These are phyloP conservation scores for Papilio dardanus DNA, from an alignment of 1,140 invertebrate species.

Conservation along the genomic window DNA sequence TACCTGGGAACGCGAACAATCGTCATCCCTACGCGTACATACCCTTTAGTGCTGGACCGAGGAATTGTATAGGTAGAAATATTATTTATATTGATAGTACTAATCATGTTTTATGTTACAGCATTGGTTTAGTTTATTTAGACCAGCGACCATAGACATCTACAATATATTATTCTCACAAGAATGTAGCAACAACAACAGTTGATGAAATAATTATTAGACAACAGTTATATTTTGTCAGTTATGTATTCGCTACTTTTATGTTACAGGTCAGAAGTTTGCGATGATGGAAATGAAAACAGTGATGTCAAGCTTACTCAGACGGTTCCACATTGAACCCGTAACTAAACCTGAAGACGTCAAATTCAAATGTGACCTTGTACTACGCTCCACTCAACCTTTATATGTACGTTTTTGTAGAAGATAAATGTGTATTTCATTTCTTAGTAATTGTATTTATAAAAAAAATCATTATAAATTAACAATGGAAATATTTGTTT, in stretches of 20 bases:
- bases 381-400: conserved; percentile 82
- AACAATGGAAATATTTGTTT: too few relatives aligned
- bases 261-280: conserved; percentile 86
- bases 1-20: conserved; percentile 64
- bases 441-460: not conserved
- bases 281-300: conserved; percentile 89
- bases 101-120: too few relatives aligned
- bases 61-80: conserved; percentile 82
- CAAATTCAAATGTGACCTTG: conserved; percentile 81
- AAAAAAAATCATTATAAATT: not conserved
- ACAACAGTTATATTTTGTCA: too few relatives aligned
- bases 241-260: conserved; percentile 19
- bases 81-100: not conserved
- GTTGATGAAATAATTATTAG: too few relatives aligned
- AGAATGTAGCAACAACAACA: not conserved
- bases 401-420: conserved; percentile 46
- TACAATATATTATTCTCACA: too few relatives aligned
- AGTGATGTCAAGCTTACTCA: conserved; percentile 86
- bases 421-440: not conserved
- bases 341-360: conserved; percentile 83
- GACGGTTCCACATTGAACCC: conserved; percentile 84
- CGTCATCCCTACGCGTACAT: conserved; percentile 82
- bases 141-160: too few relatives aligned
- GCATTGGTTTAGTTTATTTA: too few relatives aligned
- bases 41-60: conserved; percentile 87